Base-by-base conservation (phyloP, 2,113 vertebrate species). In the Ploceus nigricollis region DNA sequence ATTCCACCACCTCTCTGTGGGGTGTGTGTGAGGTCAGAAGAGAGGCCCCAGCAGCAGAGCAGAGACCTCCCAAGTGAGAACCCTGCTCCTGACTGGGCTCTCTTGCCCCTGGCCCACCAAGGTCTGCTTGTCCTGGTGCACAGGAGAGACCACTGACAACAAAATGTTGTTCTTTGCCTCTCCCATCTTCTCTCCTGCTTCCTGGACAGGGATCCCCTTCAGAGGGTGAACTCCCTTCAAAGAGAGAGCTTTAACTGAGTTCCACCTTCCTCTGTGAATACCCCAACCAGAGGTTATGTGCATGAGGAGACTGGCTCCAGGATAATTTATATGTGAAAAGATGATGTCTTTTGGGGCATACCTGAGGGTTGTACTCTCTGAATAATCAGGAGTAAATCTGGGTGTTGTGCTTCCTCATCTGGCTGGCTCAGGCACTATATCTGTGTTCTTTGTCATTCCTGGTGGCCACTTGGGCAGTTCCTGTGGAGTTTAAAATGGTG, bases 321-420 rank as follows among this genome's bases (percentile, higher is more conserved):
- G 56, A 12, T 44, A 21, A 78, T n/a, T 58, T 71, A 4, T 37
- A 18, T 23, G 15, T 68, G 65, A 44, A 73, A 77, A 84, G 24
- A 11, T 48, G 6, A 0, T 21, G 7, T 30, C 4, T 78, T 68
- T 33, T 9, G 42, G 44, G 56, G 17, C 8, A 11, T 7, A 39
- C 2, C 6, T 37, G 73, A 64, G 31, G 50, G 6, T 83, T 51
- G 24, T 27, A 30, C 7, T 7, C 13, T 37, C 24, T 54, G 30
- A 42, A n/a, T 6, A 11, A 48, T 7, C 70, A 75, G 60, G 35
- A 57, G 35, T 48, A 16, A 35, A 35, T 80, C 2, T 1, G 3
- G 45, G 50, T 65, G 42, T 10, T 85, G 23, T 35, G 15, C 28
- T 57, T 73, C 22, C 14, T 45, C 30, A 12, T 16, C 63, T 82